Evolutionary conservation across 2,888 invertebrate species (phyloP).

Genomic region (Chalcosyrphus nemorum): DNA sequence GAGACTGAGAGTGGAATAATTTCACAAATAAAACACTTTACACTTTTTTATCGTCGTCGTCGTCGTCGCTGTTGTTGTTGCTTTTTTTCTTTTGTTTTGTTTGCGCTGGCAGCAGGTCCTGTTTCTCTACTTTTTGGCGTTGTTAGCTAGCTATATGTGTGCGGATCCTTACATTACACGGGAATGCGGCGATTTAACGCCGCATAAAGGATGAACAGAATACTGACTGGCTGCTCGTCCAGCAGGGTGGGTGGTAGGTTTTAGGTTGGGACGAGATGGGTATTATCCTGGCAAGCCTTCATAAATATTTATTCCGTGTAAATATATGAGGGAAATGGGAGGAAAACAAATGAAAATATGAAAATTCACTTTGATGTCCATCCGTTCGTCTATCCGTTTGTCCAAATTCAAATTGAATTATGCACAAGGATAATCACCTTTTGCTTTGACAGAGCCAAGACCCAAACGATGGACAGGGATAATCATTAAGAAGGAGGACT

Average conservation of each 20-base stretch:
- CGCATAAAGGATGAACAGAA: conserved; percentile 67
- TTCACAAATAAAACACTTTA: conserved; percentile 71
- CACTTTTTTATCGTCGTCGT: conserved; percentile 54
- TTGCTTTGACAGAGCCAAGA: neutral
- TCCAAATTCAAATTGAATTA: conserved; percentile 65
- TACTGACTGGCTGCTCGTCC: conserved; percentile 17
- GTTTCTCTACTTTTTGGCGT: conserved; percentile 42
- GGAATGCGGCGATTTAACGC: conserved; percentile 68
- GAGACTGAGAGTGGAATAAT: conserved; percentile 69
- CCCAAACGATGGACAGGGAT: neutral
- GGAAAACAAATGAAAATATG: conserved; percentile 46
- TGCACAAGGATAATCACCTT: conserved; percentile 60
- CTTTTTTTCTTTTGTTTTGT: conserved; percentile 45
- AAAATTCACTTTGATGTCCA: conserved; percentile 62
- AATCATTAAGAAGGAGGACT: neutral
- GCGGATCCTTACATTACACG: conserved; percentile 52
- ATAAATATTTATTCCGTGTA: conserved; percentile 72
- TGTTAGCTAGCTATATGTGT: conserved; percentile 14
- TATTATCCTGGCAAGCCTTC: conserved; percentile 48
- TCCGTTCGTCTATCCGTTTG: conserved; percentile 16
- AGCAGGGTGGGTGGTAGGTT: neutral
- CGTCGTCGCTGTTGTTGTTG: conserved; percentile 52
- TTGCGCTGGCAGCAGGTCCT: conserved; percentile 62
- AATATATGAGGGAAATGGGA: conserved; percentile 46
- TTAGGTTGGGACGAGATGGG: conserved; percentile 29